Evolutionary conservation across 1,140 invertebrate species (phyloP).

Genomic region (Agrilus planipennis): DNA sequence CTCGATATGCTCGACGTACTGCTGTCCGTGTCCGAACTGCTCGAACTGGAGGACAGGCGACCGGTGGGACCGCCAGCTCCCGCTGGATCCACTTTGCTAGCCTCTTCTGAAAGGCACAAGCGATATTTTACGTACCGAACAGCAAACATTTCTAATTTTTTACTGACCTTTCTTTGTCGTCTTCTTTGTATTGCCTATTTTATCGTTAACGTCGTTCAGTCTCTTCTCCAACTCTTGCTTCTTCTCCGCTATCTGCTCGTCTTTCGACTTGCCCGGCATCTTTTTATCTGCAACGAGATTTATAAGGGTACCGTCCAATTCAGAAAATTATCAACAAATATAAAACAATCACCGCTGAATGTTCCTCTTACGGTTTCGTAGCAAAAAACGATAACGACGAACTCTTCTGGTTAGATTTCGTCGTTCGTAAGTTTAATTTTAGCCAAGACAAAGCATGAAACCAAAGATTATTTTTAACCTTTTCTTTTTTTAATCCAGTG

Average conservation of each 20-base stretch:
- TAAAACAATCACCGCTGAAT: neutral
- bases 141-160: neutral
- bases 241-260: slow-evolving; percentile 89
- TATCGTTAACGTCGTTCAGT: slow-evolving; percentile 83
- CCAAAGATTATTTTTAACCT: no score
- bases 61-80: slow-evolving; percentile 48
- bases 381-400: slow-evolving; percentile 8
- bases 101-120: slow-evolving; percentile 40
- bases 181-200: slow-evolving; percentile 69
- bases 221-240: slow-evolving; percentile 91
- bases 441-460: no score
- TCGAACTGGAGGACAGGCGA: slow-evolving; percentile 60
- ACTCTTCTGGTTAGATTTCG: no score
- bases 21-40: slow-evolving; percentile 64
- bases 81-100: slow-evolving; percentile 46
- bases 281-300: slow-evolving; percentile 63
- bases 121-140: neutral
- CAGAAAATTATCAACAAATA: neutral
- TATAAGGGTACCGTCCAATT: neutral
- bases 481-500: no score
- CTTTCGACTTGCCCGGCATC: slow-evolving; percentile 83
- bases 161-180: slow-evolving; percentile 73
- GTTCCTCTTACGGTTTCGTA: neutral
- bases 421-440: no score
- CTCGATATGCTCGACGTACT: slow-evolving; percentile 52